phyloP scores from a whole-genome alignment of 1,140 invertebrate genomes.

The Cyrtorhinus lividipennis region DNA sequence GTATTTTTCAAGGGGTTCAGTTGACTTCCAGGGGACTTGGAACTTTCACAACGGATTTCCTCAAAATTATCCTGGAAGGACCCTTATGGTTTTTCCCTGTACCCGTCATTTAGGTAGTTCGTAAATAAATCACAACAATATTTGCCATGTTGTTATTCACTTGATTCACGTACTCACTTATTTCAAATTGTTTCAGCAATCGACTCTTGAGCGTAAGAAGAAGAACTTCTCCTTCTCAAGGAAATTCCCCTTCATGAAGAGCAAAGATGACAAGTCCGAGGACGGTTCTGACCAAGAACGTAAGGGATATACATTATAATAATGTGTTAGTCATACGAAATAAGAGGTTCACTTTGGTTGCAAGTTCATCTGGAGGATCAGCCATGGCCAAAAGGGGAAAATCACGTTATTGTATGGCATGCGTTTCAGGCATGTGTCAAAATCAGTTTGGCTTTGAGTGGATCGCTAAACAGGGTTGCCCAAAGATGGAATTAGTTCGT shows the following conservation, averaged over 20 bases:
- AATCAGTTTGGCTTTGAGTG: background rate
- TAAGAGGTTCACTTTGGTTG: background rate
- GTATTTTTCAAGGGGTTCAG: too few relatives aligned
- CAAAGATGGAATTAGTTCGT: too few relatives aligned
- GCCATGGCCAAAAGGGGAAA: background rate
- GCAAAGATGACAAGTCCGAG: slow-evolving; percentile 93
- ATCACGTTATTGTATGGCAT: background rate
- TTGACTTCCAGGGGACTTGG: too few relatives aligned
- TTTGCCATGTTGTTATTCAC: too few relatives aligned
- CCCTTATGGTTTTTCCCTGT: too few relatives aligned
- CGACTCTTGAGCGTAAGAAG: slow-evolving; percentile 88
- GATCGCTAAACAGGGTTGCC: too few relatives aligned
- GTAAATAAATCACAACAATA: too few relatives aligned
- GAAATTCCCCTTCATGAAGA: slow-evolving; percentile 97
- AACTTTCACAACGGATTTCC: too few relatives aligned
- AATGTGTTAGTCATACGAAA: slow-evolving; percentile 18
- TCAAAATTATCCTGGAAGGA: too few relatives aligned
- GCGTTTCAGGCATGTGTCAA: background rate
- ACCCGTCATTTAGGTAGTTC: too few relatives aligned
- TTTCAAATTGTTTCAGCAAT: slow-evolving; percentile 48
- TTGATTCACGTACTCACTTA: slow-evolving; percentile 70
- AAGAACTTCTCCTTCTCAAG: slow-evolving; percentile 95
- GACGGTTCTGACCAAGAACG: slow-evolving; percentile 96
- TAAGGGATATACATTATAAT: too few relatives aligned
- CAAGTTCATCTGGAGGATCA: background rate